Conservation (phyloP, 37 sponge, comb jelly and placozoan species). For the Cliona cf. orientalis region DNA sequence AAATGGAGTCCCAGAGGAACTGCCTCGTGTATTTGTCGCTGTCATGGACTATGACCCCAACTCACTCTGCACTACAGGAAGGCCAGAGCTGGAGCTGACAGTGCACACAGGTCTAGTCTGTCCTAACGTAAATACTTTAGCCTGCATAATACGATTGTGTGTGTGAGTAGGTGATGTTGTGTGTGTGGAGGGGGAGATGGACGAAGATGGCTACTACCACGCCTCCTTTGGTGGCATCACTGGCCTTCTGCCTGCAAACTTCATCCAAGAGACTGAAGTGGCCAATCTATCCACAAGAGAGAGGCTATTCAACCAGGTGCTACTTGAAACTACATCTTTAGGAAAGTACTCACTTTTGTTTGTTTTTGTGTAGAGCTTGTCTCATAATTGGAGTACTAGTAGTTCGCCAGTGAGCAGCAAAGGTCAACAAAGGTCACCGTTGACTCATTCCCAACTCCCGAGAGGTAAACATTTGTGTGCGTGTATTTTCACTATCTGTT, state of each 20-base stretch:
- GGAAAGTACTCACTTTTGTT: too few relatives aligned
- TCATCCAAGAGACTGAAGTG: slow-evolving; percentile 72
- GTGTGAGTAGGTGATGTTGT: slow-evolving; percentile 68
- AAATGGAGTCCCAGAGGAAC: not conserved
- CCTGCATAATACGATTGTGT: too few relatives aligned
- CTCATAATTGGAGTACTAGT: too few relatives aligned
- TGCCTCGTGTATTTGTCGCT: slow-evolving; percentile 75
- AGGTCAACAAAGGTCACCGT: too few relatives aligned
- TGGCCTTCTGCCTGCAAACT: slow-evolving; percentile 80
- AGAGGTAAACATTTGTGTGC: too few relatives aligned
- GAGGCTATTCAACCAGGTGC: slow-evolving; percentile 74
- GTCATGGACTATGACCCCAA: slow-evolving; percentile 77
- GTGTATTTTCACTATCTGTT: too few relatives aligned
- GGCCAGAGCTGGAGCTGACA: slow-evolving; percentile 67
- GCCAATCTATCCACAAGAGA: slow-evolving; percentile 5
- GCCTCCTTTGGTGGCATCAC: slow-evolving; percentile 42
- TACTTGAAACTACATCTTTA: not conserved
- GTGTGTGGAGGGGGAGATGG: slow-evolving; percentile 75
- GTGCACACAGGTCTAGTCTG: slow-evolving; percentile 28
- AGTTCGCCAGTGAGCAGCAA: too few relatives aligned
- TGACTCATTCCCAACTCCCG: too few relatives aligned
- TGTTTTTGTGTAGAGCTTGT: too few relatives aligned
- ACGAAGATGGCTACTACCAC: slow-evolving; percentile 62
- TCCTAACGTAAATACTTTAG: not conserved
- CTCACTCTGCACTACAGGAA: slow-evolving; percentile 72